Evolutionary conservation across 2,888 invertebrate species (phyloP), one percentile per base, ranked within the genome.

Genomic region (Druceiella hillmani): DNA sequence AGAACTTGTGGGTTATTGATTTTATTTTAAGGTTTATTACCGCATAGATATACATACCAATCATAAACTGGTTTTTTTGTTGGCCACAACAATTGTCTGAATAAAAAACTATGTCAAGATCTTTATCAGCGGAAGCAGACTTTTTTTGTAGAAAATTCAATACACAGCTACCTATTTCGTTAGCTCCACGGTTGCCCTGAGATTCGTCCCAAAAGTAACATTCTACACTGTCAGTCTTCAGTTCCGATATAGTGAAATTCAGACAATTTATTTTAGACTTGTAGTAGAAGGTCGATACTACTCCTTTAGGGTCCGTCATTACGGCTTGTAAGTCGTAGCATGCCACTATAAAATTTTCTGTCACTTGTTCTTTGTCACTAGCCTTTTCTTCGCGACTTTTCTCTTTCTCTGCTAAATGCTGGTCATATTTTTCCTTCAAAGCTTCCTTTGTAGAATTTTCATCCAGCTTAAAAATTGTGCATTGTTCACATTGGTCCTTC

Each of bases 51-150:
- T 46, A 45, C 36, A 45, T 13, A 10, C 37, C 16, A 11, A 47
- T 35, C 43, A 47, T 35, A 36, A 43, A 47, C 33, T 46, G 36
- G 26, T 48, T 48, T 40, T 46, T n/a, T 34, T 48, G 46, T 36
- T 48, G 48, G 13, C 46, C 46, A 17, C 42, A n/a, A n/a, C n/a
- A n/a, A n/a, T n/a, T n/a, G n/a, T n/a, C n/a, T n/a, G n/a, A n/a
- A n/a, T n/a, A n/a, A n/a, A n/a, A n/a, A n/a, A n/a, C n/a, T n/a
- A n/a, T n/a, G n/a, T n/a, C n/a, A n/a, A n/a, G n/a, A n/a, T n/a
- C n/a, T n/a, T n/a, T n/a, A n/a, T n/a, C n/a, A n/a, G n/a, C n/a
- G n/a, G n/a, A n/a, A n/a, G n/a, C 9, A 4, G 26, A 27, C 14
- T 22, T 28, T 13, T 30, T 25, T 27, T 41, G 20, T 17, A 42